Percentiles rank a stretch among this genome's conserved stretches.
phyloP scores from a whole-genome alignment of 2,888 invertebrate species.

The Cactoblastis cactorum region DNA sequence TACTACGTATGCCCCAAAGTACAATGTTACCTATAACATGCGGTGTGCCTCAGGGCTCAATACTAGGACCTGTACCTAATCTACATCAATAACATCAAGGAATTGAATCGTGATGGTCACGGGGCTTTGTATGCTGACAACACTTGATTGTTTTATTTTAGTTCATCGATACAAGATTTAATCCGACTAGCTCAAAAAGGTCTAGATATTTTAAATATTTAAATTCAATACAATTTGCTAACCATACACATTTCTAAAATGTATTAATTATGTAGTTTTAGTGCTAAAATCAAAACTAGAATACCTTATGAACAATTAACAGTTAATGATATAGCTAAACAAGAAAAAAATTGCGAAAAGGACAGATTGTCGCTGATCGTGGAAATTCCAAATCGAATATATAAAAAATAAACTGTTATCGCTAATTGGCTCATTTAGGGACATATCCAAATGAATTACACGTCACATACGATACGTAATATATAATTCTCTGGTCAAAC shows the following conservation, averaged over 20 bases:
- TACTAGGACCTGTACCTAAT: not conserved
- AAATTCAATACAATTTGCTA: slow-evolving; percentile 20
- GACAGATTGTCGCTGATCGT: not conserved
- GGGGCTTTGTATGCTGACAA: slow-evolving; percentile 21
- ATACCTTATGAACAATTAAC: not conserved
- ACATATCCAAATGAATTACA: not conserved
- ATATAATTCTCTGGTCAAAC: not conserved
- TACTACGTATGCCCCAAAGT: not conserved
- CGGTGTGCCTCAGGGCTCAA: no score
- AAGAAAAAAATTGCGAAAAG: not conserved
- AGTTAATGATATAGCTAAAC: not conserved
- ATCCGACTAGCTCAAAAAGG: slow-evolving; percentile 17
- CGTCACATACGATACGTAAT: not conserved
- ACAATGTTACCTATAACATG: no score
- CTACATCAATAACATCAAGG: slow-evolving; percentile 17
- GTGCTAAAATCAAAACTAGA: not conserved
- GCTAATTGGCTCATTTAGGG: not conserved
- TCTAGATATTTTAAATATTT: slow-evolving; percentile 15
- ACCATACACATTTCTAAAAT: slow-evolving; percentile 16
- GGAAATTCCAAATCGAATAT: no score
- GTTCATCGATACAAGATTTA: slow-evolving; percentile 13
- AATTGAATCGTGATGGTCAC: slow-evolving; percentile 14
- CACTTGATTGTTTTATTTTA: slow-evolving; percentile 23
- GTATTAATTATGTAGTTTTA: not conserved
- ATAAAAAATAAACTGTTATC: not conserved